Percentiles rank a stretch among this genome's conserved stretches.
Evolutionary conservation across 1,140 invertebrate genomes (phyloP).

Genomic region (Aphis gossypii): DNA sequence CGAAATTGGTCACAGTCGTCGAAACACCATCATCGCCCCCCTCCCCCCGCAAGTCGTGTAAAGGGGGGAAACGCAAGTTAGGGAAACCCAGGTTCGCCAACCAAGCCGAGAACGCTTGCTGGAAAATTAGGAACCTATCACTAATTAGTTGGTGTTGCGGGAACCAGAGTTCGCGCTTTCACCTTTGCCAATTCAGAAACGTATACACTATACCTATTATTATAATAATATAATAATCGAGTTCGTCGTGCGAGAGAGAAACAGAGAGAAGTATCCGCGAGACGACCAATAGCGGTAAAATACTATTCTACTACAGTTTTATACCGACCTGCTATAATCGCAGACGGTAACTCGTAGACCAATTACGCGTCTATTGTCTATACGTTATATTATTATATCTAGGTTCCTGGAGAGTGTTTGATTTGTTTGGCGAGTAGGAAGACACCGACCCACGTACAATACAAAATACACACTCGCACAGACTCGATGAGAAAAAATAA

Average conservation of each 20-base stretch:
- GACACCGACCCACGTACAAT: not conserved
- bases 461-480: not conserved
- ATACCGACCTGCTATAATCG: too few relatives aligned
- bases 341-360: not conserved
- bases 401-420: not conserved
- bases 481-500: not conserved
- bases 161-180: slow-evolving; percentile 42
- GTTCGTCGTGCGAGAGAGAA: not conserved
- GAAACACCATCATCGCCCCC: not conserved
- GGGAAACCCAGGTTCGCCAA: slow-evolving; percentile 46
- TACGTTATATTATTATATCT: not conserved
- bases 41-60: not conserved
- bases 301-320: not conserved
- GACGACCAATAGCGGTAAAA: not conserved
- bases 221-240: not conserved
- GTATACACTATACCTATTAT: not conserved
- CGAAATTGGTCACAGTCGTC: slow-evolving; percentile 41
- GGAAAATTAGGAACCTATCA: slow-evolving; percentile 29
- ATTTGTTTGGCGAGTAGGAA: not conserved
- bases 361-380: not conserved
- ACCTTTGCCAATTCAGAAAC: not conserved
- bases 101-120: not conserved
- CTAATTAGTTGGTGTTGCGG: not conserved
- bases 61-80: slow-evolving; percentile 23
- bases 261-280: not conserved